These are phyloP conservation scores for Ceyx cyanopectus DNA, from an alignment of 2,113 vertebrate species.

Conservation along the genomic window DNA sequence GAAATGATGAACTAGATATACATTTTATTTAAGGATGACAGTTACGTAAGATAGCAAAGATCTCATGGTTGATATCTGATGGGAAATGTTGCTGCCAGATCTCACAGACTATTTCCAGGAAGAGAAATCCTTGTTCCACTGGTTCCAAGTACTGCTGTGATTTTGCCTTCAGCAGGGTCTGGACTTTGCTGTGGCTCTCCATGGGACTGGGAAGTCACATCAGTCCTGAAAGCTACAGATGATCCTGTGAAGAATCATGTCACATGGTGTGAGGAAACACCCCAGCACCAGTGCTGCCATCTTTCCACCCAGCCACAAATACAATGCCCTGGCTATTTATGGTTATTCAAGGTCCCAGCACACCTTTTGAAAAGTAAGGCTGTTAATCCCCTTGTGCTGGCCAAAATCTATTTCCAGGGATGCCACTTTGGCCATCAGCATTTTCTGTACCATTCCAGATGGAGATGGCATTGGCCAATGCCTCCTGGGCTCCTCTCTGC, in stretches of 20 bases:
- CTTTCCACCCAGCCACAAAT: not conserved
- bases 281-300: not conserved
- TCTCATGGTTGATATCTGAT: conserved; percentile 31
- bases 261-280: not conserved
- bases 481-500: not conserved
- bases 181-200: not conserved
- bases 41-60: conserved; percentile 57
- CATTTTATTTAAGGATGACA: conserved; percentile 42
- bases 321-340: conserved; percentile 48
- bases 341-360: not conserved
- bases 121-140: conserved; percentile 14
- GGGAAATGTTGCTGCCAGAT: conserved; percentile 38
- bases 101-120: conserved; percentile 6
- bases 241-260: not conserved
- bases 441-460: conserved; percentile 49
- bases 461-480: not conserved
- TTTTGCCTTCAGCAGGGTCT: rapidly evolving
- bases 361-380: conserved; percentile 51
- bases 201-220: not conserved
- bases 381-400: conserved; percentile 33
- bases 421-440: conserved; percentile 26
- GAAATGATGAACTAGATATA: conserved; percentile 30
- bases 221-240: not conserved
- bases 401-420: conserved; percentile 53
- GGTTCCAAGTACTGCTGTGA: not conserved